phyloP scores from a whole-genome alignment of 2,888 invertebrate species.

The Iselma pallidipennis region DNA sequence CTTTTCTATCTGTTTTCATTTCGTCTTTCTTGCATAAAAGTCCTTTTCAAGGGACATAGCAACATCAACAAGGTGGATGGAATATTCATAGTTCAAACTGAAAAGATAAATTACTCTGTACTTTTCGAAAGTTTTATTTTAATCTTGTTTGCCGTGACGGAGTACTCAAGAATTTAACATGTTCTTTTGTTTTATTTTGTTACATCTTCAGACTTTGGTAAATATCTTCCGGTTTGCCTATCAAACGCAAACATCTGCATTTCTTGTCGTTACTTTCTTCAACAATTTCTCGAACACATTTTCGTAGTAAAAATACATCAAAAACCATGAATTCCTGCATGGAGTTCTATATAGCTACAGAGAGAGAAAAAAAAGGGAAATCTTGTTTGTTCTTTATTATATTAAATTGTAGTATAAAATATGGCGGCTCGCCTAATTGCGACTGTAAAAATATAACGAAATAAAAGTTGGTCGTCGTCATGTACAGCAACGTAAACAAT shows the following conservation, averaged over 20 bases:
- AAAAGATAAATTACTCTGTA: neutral
- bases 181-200: neutral
- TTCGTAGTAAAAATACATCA: too few species aligned
- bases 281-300: neutral
- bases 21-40: neutral
- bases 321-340: neutral
- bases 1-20: neutral
- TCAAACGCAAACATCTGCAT: neutral
- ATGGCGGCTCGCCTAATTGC: neutral
- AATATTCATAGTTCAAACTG: neutral
- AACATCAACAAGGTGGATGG: neutral
- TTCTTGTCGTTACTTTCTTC: neutral
- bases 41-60: neutral
- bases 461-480: neutral
- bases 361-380: too few species aligned
- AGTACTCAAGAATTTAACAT: neutral
- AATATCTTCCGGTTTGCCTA: neutral
- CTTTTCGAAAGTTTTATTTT: neutral
- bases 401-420: too few species aligned
- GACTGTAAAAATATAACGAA: neutral
- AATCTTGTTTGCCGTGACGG: neutral
- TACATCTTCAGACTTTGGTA: neutral
- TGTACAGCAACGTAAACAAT: slow-evolving; percentile 8
- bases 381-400: too few species aligned
- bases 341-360: neutral